Evolutionary conservation across 2,888 invertebrate species (phyloP), one percentile per base, ranked within the genome.

Genomic region (Hemicrepidius hirtus): DNA sequence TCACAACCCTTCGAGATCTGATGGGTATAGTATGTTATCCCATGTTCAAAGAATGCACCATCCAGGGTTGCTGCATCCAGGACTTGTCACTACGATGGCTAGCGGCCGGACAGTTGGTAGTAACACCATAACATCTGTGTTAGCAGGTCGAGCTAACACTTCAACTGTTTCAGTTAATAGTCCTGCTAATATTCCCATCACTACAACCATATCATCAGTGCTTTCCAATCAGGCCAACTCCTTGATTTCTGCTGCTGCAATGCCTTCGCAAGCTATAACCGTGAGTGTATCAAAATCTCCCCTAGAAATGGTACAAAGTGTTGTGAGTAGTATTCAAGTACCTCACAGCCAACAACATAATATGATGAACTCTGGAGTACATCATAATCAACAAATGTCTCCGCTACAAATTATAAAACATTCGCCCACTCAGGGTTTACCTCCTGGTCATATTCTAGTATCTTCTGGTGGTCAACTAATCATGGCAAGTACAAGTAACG

Each of bases 81-180:
- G 88, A 12, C 81, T 89, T 12, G 89, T 90, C 12, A 90, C 90
- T 0, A 90, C 90, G 0, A 90, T 91, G 90, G 93, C 93, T 0
- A 93, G 93, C 81, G 92, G 94, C 7, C 91, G 93, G 82, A 94
- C 94, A 0, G 92, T 92, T 1, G 93, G 93, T 37, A 90, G 94
- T 77, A 95, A 95, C 82, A 95, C 95, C 0, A 93, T 95, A 18
- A 95, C 95, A 0, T 94, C 93, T 0, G 94, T 95, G 1, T 84
- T 94, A 73, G 94, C 94, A 1, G 94, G 94, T 2, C 89, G 92
- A 83, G 91, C 94, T 0, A 92, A 92, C 78, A 94, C 94, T 0
- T 92, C 92, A 0, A 93, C 94, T 0, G 93, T 94, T 0, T 92
- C 94, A 0, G 91, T 93, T 24, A 93, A 92, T 78, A 91, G 91